Evolutionary conservation across 2,113 vertebrate genomes (phyloP).

Genomic region (Spheniscus mendiculus): DNA sequence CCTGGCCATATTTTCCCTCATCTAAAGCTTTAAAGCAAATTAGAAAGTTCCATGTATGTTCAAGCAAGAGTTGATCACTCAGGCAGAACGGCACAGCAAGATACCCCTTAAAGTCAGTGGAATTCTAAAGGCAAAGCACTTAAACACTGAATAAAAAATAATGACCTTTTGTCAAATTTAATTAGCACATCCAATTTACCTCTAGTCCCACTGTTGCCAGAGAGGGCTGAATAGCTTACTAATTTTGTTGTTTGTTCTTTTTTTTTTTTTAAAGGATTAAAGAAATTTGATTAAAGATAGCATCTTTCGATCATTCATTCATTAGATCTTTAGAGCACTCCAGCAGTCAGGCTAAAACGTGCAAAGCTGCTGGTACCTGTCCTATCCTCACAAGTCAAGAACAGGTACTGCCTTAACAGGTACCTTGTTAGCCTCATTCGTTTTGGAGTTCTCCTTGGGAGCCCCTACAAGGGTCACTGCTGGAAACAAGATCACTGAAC

Average conservation of each 20-base stretch:
- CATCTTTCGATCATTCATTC: accelerated
- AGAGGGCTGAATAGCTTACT: not conserved
- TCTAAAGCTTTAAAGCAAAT: not conserved
- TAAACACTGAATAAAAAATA: not conserved
- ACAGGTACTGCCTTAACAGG: not conserved
- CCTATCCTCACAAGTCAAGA: not conserved
- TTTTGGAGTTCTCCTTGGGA: not conserved
- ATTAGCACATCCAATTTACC: conserved; percentile 16
- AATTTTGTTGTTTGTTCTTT: too few relatives aligned
- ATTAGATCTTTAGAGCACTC: not conserved
- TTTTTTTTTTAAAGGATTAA: not conserved
- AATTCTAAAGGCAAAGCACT: conserved; percentile 9
- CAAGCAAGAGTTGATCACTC: not conserved
- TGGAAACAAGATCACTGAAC: not conserved
- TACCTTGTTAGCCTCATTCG: not conserved
- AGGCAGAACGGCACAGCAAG: not conserved
- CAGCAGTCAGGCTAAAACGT: not conserved
- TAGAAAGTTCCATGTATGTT: not conserved
- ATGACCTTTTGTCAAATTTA: too few relatives aligned
- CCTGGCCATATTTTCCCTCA: not conserved
- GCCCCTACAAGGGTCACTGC: not conserved
- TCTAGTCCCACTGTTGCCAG: not conserved
- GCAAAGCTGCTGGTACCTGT: not conserved
- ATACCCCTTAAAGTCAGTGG: not conserved
- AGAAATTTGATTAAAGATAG: not conserved